Evolutionary conservation across 2,888 invertebrate species (phyloP).

Genomic region (Pyrrhosoma nymphula): DNA sequence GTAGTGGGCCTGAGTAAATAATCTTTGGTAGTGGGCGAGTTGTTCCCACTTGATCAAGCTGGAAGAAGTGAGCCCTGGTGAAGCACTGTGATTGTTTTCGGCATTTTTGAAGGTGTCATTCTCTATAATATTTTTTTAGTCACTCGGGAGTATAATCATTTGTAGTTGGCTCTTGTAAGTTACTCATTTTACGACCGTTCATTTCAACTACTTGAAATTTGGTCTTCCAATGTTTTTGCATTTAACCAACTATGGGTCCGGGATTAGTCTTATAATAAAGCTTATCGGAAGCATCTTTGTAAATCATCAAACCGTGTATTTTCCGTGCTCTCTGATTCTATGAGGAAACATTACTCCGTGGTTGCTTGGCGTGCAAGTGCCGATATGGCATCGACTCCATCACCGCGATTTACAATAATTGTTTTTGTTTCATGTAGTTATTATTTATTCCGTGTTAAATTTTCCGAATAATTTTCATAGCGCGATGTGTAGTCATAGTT

Average conservation of each 20-base stretch:
- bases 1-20: too few relatives aligned
- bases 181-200: neutral
- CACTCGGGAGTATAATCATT: neutral
- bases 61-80: neutral
- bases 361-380: too few relatives aligned
- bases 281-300: neutral
- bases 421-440: too few relatives aligned
- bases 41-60: neutral
- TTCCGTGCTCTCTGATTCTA: neutral
- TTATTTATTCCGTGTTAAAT: too few relatives aligned
- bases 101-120: neutral
- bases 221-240: neutral
- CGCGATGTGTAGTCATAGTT: too few relatives aligned
- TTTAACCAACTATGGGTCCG: neutral
- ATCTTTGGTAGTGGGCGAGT: too few relatives aligned
- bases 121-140: neutral
- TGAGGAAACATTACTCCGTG: too few relatives aligned
- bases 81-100: neutral
- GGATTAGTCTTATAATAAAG: neutral
- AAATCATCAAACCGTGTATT: neutral
- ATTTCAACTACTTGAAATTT: neutral
- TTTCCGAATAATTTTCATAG: too few relatives aligned
- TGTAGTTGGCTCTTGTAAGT: neutral
- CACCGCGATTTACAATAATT: too few relatives aligned
- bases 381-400: too few relatives aligned